A percentile compares a stretch with the other conserved stretches of the same genome.
Evolutionary conservation across 2,797 vertebrate genomes (phyloP).

Genomic region (Labeo calbasu): DNA sequence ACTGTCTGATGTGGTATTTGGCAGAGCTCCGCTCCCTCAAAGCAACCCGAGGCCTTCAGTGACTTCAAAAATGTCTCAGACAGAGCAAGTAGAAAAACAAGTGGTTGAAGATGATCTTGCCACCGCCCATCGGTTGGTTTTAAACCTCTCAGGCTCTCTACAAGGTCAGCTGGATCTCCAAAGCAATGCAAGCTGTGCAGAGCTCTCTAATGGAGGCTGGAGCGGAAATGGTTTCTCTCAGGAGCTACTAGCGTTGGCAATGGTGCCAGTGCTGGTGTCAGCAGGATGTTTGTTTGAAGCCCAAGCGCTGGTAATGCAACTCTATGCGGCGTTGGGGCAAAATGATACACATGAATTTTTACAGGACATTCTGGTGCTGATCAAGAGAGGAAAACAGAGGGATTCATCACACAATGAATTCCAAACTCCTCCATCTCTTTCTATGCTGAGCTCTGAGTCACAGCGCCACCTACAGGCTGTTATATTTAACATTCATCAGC

Average conservation of each 20-base stretch:
- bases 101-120: background rate
- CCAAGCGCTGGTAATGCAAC: slow-evolving; percentile 65
- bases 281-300: slow-evolving; percentile 77
- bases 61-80: slow-evolving; percentile 24
- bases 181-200: slow-evolving; percentile 74
- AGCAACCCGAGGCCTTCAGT: slow-evolving; percentile 39
- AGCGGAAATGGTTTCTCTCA: slow-evolving; percentile 76
- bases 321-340: slow-evolving; percentile 75
- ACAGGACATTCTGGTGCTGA: slow-evolving; percentile 72
- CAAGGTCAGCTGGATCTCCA: slow-evolving; percentile 60
- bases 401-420: background rate
- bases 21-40: slow-evolving; percentile 60
- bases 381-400: slow-evolving; percentile 62
- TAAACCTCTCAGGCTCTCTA: slow-evolving; percentile 65
- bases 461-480: slow-evolving; percentile 68
- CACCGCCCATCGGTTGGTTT: slow-evolving; percentile 52
- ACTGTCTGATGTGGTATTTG: slow-evolving; percentile 69
- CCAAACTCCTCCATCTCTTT: background rate
- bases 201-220: slow-evolving; percentile 73
- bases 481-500: slow-evolving; percentile 79
- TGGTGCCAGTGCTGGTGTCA: slow-evolving; percentile 80
- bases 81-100: slow-evolving; percentile 32
- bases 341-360: slow-evolving; percentile 74
- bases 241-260: slow-evolving; percentile 79
- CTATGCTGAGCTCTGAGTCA: background rate